Percentiles rank a stretch among this genome's conserved stretches.
phyloP scores from a whole-genome alignment of 2,888 invertebrate species.

The Molorchus minor region DNA sequence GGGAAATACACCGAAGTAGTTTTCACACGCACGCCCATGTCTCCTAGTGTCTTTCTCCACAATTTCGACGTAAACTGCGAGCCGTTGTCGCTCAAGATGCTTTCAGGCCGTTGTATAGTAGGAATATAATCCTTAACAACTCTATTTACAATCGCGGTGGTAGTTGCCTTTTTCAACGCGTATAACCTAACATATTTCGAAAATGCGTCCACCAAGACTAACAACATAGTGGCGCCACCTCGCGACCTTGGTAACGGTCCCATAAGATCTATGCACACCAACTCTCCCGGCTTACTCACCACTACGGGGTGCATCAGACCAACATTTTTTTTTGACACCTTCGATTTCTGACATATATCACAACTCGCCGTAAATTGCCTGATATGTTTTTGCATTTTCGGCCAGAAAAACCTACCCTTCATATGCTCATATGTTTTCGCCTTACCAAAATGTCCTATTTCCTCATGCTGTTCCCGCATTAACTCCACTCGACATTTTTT shows the following conservation, averaged over 20 bases:
- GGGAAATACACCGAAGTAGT: constrained; percentile 36
- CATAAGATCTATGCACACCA: constrained; percentile 35
- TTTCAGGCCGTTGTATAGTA: constrained; percentile 31
- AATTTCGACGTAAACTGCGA: constrained; percentile 30
- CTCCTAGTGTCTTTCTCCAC: background rate
- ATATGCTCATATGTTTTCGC: constrained; percentile 20
- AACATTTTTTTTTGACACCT: constrained; percentile 3
- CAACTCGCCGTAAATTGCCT: constrained; percentile 13
- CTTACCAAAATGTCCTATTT: constrained; percentile 24
- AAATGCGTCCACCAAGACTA: constrained; percentile 44
- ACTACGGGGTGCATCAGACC: constrained; percentile 22
- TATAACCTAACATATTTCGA: constrained; percentile 44
- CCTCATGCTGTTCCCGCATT: constrained; percentile 9
- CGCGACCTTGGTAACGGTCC: constrained; percentile 22
- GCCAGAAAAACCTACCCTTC: constrained; percentile 24
- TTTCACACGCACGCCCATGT: background rate
- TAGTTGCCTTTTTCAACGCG: constrained; percentile 29
- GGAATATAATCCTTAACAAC: constrained; percentile 25
- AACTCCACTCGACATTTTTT: background rate
- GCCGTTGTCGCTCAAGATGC: constrained; percentile 41
- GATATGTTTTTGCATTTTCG: constrained; percentile 15
- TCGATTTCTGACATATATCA: constrained; percentile 28
- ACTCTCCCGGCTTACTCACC: constrained; percentile 27
- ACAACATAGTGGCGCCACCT: constrained; percentile 31
- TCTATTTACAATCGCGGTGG: constrained; percentile 15